These are phyloP conservation scores for Girardinichthys multiradiatus DNA, from an alignment of 2,113 vertebrate genomes.

Conservation along the genomic window DNA sequence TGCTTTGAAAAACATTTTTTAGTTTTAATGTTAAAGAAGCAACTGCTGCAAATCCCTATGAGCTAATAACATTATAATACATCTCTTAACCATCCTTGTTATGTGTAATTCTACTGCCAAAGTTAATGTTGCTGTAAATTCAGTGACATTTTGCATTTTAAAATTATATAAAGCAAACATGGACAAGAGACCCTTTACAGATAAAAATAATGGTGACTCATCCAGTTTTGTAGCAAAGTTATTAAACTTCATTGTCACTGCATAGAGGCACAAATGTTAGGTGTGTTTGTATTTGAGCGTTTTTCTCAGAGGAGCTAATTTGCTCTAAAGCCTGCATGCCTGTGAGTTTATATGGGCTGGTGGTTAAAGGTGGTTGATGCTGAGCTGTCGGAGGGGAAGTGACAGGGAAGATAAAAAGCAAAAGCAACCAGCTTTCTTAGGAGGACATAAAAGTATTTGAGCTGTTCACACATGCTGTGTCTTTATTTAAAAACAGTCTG, in stretches of 20 bases:
- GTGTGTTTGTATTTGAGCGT: neutral
- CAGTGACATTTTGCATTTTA: neutral
- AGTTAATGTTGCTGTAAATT: neutral
- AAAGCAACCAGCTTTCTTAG: conserved; percentile 43
- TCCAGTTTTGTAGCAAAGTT: neutral
- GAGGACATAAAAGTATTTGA: conserved; percentile 50
- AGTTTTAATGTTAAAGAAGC: too few species aligned
- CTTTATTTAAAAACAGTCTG: conserved; percentile 45
- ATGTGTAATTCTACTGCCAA: neutral
- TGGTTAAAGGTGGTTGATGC: conserved; percentile 37
- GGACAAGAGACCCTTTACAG: too few species aligned
- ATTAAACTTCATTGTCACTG: neutral
- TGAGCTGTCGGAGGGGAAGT: conserved; percentile 58
- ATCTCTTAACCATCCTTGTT: neutral
- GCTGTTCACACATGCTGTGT: conserved; percentile 38
- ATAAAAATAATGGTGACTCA: neutral
- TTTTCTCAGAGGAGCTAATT: neutral
- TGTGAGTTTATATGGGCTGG: conserved; percentile 18
- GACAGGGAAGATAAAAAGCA: conserved; percentile 59
- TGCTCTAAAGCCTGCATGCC: neutral
- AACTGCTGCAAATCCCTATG: neutral
- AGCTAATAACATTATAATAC: neutral
- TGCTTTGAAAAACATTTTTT: too few species aligned
- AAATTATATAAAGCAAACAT: neutral
- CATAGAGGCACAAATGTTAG: neutral